Conservation (phyloP, 2,113 vertebrate species). For the Nycticryphes semicollaris region DNA sequence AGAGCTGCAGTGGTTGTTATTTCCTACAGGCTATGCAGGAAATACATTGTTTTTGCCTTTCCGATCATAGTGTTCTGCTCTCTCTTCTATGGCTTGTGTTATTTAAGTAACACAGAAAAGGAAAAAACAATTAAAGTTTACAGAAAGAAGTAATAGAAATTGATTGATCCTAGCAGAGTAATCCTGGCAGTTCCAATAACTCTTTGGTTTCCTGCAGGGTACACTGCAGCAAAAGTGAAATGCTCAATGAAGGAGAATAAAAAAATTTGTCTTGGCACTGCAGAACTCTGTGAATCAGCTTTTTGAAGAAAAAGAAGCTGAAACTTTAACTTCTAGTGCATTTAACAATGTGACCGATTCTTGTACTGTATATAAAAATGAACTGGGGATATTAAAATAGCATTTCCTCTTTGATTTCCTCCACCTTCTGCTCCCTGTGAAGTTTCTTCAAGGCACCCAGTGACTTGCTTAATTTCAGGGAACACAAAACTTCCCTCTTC, state of each 20-base stretch:
- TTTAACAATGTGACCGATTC: neutral
- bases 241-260: neutral
- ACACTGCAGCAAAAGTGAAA: conserved; percentile 3
- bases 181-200: neutral
- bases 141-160: neutral
- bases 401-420: neutral
- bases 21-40: neutral
- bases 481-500: neutral
- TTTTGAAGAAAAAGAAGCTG: neutral
- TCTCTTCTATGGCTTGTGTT: neutral
- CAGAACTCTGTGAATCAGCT: conserved; percentile 25
- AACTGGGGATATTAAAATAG: neutral
- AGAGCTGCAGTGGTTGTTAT: neutral
- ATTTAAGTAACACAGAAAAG: neutral
- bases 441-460: neutral
- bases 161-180: neutral
- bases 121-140: neutral
- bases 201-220: conserved; percentile 19
- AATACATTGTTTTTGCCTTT: neutral
- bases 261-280: neutral
- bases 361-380: neutral
- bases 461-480: neutral
- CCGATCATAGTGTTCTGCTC: neutral
- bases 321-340: neutral
- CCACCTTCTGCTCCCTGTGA: neutral